Percentiles rank a stretch among this genome's conserved stretches.
Conservation (phyloP, 2,113 vertebrate genomes). For the Periophthalmodon schlosseri region DNA sequence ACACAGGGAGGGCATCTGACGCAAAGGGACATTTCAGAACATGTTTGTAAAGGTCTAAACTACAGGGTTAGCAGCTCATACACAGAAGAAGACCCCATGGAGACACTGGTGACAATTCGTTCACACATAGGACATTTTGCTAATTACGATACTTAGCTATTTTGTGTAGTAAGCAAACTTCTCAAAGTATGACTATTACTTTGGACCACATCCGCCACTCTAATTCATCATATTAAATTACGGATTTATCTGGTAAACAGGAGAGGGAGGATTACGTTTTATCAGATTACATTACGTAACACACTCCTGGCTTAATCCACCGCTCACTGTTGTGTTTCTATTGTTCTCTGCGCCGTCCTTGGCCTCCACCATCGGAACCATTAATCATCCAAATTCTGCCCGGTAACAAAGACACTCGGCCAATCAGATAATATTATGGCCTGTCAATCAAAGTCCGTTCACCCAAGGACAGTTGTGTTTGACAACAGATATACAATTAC, state of each 20-base stretch:
- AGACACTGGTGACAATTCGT: too few species aligned
- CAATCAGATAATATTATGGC: slow-evolving; percentile 56
- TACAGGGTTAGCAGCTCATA: too few species aligned
- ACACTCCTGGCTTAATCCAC: slow-evolving; percentile 44
- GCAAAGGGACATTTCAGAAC: too few species aligned
- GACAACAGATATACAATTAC: background rate
- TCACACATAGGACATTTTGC: too few species aligned
- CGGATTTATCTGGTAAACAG: background rate
- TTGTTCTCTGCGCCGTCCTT: slow-evolving; percentile 50
- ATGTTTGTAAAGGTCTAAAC: too few species aligned
- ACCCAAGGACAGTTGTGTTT: background rate
- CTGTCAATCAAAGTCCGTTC: slow-evolving; percentile 34
- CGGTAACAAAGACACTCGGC: slow-evolving; percentile 27
- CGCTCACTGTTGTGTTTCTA: slow-evolving; percentile 50
- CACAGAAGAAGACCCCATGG: too few species aligned
- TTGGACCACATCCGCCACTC: background rate
- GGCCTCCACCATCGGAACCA: slow-evolving; percentile 49
- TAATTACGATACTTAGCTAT: too few species aligned
- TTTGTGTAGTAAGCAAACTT: too few species aligned
- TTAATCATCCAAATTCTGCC: slow-evolving; percentile 66
- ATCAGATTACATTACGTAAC: slow-evolving; percentile 63
- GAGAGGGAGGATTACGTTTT: slow-evolving; percentile 54
- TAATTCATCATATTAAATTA: background rate
- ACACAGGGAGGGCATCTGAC: too few species aligned
- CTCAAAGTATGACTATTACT: too few species aligned